Evolutionary conservation across 2,888 invertebrate species (phyloP).

Genomic region (Phengaris alcon): DNA sequence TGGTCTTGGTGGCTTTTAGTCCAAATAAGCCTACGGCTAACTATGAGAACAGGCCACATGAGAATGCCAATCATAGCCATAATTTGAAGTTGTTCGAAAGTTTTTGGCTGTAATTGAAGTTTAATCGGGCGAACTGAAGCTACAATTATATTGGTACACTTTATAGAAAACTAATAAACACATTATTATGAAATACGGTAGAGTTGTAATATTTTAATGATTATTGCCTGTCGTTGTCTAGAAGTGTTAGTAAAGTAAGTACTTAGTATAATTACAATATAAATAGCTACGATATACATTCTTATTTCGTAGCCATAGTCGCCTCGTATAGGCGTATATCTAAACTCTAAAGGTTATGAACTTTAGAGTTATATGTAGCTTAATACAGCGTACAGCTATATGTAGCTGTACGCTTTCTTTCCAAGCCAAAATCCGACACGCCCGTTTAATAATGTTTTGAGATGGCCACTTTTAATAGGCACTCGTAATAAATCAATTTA

Average conservation of each 20-base stretch:
- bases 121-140: not conserved
- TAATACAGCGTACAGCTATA: too few species aligned
- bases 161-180: conserved; percentile 11
- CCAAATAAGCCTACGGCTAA: not conserved
- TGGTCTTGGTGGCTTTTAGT: not conserved
- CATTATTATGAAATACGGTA: not conserved
- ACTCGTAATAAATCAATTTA: conserved; percentile 24
- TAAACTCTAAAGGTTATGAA: conserved; percentile 14
- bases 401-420: not conserved
- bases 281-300: not conserved
- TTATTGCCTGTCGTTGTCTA: not conserved
- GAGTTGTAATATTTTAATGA: not conserved
- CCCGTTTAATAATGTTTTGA: not conserved
- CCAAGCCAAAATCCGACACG: not conserved
- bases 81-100: not conserved
- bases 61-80: not conserved
- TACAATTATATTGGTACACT: not conserved
- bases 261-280: not conserved
- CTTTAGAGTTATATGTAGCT: too few species aligned
- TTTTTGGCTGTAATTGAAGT: conserved; percentile 18
- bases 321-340: not conserved
- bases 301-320: not conserved
- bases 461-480: conserved; percentile 20
- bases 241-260: not conserved
- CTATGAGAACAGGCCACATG: not conserved